Conservation (phyloP, 2,888 invertebrate genomes). For the Macrostomum cliftonense region DNA sequence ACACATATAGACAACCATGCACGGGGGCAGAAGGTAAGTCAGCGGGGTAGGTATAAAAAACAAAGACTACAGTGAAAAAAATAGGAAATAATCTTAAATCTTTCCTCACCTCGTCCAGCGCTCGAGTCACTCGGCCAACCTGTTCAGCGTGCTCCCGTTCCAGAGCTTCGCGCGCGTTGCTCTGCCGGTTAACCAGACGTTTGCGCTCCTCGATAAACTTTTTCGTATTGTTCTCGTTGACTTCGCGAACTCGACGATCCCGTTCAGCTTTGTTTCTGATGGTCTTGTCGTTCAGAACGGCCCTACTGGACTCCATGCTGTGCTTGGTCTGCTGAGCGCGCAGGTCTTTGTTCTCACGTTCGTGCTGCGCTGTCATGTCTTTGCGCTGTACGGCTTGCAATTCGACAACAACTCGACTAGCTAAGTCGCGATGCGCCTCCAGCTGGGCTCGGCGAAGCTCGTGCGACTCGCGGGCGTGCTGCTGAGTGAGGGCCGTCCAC, state of each 20-base stretch:
- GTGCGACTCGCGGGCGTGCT: slow-evolving; percentile 3
- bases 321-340: slow-evolving; percentile 79
- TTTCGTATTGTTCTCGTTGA: slow-evolving; percentile 90
- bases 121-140: no score
- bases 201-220: slow-evolving; percentile 77
- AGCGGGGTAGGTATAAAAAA: no score
- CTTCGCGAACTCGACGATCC: slow-evolving; percentile 57
- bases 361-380: background rate
- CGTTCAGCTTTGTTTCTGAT: slow-evolving; percentile 86
- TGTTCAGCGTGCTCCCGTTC: no score
- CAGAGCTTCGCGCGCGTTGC: no score
- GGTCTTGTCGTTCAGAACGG: slow-evolving; percentile 82
- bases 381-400: background rate
- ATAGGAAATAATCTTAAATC: no score
- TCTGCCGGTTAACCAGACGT: no score
- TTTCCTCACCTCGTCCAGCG: no score
- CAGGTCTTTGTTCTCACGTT: slow-evolving; percentile 73
- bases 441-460: background rate
- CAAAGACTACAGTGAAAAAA: no score
- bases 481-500: slow-evolving; percentile 2
- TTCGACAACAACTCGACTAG: background rate
- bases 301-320: slow-evolving; percentile 86
- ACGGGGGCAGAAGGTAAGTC: no score
- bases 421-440: background rate
- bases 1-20: no score